Base-by-base conservation (phyloP, 1,140 invertebrate genomes). In the Pollicipes pollicipes region DNA sequence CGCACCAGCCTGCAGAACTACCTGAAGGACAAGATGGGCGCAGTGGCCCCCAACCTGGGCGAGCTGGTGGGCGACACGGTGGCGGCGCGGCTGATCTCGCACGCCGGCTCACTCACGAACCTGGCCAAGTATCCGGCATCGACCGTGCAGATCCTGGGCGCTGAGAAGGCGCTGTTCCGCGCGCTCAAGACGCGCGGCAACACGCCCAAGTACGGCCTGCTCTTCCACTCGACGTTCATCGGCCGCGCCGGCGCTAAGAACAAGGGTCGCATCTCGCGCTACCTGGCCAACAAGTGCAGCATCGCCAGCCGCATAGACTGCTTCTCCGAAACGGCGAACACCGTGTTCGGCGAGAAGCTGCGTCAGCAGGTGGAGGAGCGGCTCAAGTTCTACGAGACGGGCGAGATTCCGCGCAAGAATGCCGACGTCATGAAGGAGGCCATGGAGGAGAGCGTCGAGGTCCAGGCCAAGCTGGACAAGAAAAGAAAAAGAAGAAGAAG, bases 121-220 rank as follows among this genome's bases (percentile, higher is more conserved):
- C 82, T 99, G 37, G 97, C 97, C 10, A 99, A 99, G 79, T 97
- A 93, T 81, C 97, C 97, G 2, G 95, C 97, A 0, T 99, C 96
- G 0, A 99, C 97, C 32, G 88, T 99, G 70, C 97, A 99, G 82
- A 98, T 99, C 77, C 83, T 99, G 30, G 97, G 97, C 67, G 97
- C 97, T 27, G 97, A 99, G 79, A 99, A 99, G 78, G 96, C 97
- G 0, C 83, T 99, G 0, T 99, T 99, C 82, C 85, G 95, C 77
- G 95, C 95, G 0, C 78, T 98, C 0, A 98, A 98, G 80, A 97
- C 91, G 0, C 83, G 85, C 74, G 91, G 93, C 28, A 98, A 98
- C 78, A 99, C 97, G 3, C 97, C 97, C 0, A 99, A 99, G 80
- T 99, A 99, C 81, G 97, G 97, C 68, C 82, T 99, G 0, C 85